phyloP scores from a whole-genome alignment of 2,113 vertebrate genomes.

The Muntiacus muntjak region DNA sequence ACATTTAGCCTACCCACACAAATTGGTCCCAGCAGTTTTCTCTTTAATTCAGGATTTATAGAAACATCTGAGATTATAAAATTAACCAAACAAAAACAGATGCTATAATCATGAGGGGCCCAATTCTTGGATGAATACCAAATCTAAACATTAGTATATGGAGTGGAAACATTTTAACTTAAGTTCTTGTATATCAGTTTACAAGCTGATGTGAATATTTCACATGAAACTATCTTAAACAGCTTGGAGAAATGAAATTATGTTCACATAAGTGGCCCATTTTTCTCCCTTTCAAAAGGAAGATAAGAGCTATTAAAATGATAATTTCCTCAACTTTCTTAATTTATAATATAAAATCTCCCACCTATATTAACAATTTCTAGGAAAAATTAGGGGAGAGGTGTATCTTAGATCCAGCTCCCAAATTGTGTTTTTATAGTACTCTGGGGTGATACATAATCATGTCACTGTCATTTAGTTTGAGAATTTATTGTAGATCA shows the following conservation, averaged over 20 bases:
- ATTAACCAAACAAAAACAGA: conserved; percentile 77
- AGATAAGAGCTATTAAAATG: conserved; percentile 48
- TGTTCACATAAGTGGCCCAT: conserved; percentile 49
- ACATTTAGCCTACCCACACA: conserved; percentile 51
- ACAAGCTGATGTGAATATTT: conserved; percentile 61
- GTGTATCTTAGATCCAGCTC: neutral
- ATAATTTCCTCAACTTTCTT: conserved; percentile 57
- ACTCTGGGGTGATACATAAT: neutral
- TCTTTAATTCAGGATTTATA: conserved; percentile 77
- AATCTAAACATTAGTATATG: conserved; percentile 67
- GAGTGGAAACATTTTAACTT: conserved; percentile 67
- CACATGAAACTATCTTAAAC: conserved; percentile 57
- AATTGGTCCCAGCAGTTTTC: conserved; percentile 72
- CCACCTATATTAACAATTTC: conserved; percentile 27
- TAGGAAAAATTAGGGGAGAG: neutral
- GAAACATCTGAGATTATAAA: conserved; percentile 77
- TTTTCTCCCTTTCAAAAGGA: conserved; percentile 55
- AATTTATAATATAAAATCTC: conserved; percentile 51
- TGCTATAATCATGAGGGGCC: conserved; percentile 64
- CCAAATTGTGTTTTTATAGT: neutral
- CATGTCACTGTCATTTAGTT: neutral
- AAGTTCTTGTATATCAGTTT: conserved; percentile 60
- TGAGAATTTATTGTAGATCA: neutral
- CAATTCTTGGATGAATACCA: conserved; percentile 70
- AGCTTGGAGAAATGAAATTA: conserved; percentile 69